Evolutionary conservation across 2,888 invertebrate genomes (phyloP).

Genomic region (Agrochola litura): DNA sequence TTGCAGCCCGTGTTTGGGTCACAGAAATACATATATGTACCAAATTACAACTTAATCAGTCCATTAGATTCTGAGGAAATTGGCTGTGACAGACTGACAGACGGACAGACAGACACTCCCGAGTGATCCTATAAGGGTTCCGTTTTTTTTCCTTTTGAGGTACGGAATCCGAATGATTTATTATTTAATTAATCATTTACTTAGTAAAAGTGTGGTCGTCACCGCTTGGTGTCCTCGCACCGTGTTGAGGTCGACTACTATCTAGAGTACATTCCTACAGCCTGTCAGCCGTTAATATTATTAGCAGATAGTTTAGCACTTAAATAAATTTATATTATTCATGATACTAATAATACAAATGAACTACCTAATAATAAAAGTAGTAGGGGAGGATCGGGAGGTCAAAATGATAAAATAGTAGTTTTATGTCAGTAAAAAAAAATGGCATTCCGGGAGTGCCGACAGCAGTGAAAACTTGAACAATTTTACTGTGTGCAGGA

Average conservation of each 20-base stretch:
- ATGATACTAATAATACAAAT: constrained; percentile 35
- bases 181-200: constrained; percentile 31
- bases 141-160: too few species aligned
- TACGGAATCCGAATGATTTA: not conserved
- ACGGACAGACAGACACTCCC: too few species aligned
- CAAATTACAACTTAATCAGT: too few species aligned
- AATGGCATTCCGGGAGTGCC: too few species aligned
- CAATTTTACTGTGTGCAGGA: too few species aligned
- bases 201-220: constrained; percentile 80
- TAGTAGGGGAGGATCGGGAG: not conserved
- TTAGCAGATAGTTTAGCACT: constrained; percentile 44
- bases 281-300: constrained; percentile 44
- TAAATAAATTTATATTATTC: constrained; percentile 24
- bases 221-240: constrained; percentile 81
- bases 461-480: too few species aligned
- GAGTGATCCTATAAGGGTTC: too few species aligned
- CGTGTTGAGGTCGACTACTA: constrained; percentile 87
- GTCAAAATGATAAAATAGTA: not conserved
- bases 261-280: constrained; percentile 78
- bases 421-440: too few species aligned
- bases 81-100: too few species aligned
- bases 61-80: too few species aligned
- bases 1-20: too few species aligned
- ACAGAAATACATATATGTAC: too few species aligned
- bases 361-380: constrained; percentile 26